Evolutionary conservation across 2,888 invertebrate genomes (phyloP), one percentile per base, ranked within the genome.

Genomic region (Nomada fucata): DNA sequence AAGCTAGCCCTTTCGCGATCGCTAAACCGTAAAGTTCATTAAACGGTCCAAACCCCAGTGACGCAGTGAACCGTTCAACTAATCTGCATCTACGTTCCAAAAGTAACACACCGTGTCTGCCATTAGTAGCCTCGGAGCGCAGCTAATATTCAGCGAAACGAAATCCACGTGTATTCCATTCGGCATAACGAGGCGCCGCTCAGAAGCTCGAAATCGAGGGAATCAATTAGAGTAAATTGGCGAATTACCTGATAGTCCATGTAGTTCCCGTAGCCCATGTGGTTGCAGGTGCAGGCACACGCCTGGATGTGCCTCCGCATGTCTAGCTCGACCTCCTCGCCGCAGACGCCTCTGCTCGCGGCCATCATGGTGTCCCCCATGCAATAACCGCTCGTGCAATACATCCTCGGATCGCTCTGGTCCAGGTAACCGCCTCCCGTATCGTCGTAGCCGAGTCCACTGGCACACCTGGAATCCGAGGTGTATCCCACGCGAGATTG

Each of bases 201-300:
- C n/a, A 29, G 20, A 36, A 1, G 20, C 15, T 20, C 15, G 20
- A 20, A 36, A 36, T 18, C 7, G 50, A 1, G 15, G 18, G 52
- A 50, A 52, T 70, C 44, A 42, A 77, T 74, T 70, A 65, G 15
- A 78, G 59, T 3, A 18, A 60, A 47, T 47, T 15, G 59, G 57
- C 7, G 42, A 47, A 85, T 92, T 94, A 97, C 97, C 96, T 97
- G 97, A 95, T 97, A 97, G 95, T 97, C 97, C 96, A 97, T 96
- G 94, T 96, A 97, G 95, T 98, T 98, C 91, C 98, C 98, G 95
- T 97, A 97, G 93, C 98, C 98, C 97, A 98, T 97, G 95, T 98
- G 98, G 95, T 97, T 97, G 95, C 98, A 98, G 91, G 97, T 96
- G 95, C 98, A 98, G 90, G 97, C 96, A 95, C 98, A 98, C 94